Conservation (phyloP, 2,888 invertebrate genomes). For the Odontomyia ornata region DNA sequence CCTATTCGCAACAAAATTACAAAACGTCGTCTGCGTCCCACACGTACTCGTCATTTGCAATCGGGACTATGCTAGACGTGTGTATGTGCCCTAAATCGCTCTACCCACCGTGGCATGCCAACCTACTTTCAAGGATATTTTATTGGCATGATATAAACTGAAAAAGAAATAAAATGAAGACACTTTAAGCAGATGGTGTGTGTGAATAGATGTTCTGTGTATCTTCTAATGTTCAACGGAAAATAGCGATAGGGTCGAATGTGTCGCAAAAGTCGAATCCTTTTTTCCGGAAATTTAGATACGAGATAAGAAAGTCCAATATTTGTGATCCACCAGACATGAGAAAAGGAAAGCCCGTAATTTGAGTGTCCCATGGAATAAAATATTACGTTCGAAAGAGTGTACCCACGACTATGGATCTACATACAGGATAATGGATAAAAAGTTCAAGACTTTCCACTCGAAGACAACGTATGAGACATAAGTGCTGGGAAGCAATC, state of each 20-base stretch:
- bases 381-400: not conserved
- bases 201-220: conserved; percentile 5
- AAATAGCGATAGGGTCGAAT: conserved; percentile 5
- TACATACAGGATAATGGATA: not conserved
- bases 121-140: conserved; percentile 24
- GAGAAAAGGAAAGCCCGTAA: conserved; percentile 10
- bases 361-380: conserved; percentile 12
- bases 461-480: too few species aligned
- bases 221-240: not conserved
- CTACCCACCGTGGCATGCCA: not conserved
- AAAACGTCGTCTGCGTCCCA: not conserved
- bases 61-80: not conserved
- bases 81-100: not conserved
- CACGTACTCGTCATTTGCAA: conserved; percentile 16
- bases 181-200: conserved; percentile 11
- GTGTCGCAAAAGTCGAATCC: conserved; percentile 25
- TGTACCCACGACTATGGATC: not conserved
- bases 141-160: conserved; percentile 34
- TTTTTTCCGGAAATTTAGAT: conserved; percentile 31
- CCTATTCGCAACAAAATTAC: not conserved
- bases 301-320: conserved; percentile 12
- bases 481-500: too few species aligned
- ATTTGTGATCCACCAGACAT: not conserved
- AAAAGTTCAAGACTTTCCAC: not conserved
- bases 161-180: conserved; percentile 34